phyloP scores from a whole-genome alignment of 2,888 invertebrate genomes.

The Apeira syringaria region DNA sequence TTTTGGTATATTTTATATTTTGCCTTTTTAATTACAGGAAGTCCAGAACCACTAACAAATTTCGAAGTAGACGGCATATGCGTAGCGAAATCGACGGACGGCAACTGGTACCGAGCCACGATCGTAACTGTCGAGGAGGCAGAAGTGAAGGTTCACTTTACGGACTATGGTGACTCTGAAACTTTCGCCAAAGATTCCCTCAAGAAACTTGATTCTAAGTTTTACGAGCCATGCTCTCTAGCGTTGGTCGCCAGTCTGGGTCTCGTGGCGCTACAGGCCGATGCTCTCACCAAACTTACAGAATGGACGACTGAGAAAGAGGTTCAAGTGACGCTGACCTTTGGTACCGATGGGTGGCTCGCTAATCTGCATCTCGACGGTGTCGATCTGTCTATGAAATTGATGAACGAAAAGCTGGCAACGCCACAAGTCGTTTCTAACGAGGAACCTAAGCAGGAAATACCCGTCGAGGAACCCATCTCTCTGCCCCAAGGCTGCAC shows the following conservation, averaged over 20 bases:
- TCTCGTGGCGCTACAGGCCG: constrained; percentile 64
- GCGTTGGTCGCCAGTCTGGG: constrained; percentile 68
- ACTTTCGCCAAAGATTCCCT: constrained; percentile 67
- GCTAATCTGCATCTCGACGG: constrained; percentile 78
- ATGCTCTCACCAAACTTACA: constrained; percentile 54
- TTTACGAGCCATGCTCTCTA: constrained; percentile 66
- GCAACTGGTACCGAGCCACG: constrained; percentile 88
- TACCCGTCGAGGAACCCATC: constrained; percentile 49
- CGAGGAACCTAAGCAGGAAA: constrained; percentile 43
- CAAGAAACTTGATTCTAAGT: constrained; percentile 74
- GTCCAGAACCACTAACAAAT: constrained; percentile 59
- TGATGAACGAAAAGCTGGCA: constrained; percentile 68
- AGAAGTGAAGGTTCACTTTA: constrained; percentile 79
- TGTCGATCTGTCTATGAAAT: constrained; percentile 75
- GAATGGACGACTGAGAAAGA: constrained; percentile 78
- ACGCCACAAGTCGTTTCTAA: constrained; percentile 51
- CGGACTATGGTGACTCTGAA: constrained; percentile 90
- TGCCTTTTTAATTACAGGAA: constrained; percentile 51
- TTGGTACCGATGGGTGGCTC: constrained; percentile 81
- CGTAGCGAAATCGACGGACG: constrained; percentile 85
- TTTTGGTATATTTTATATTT: background rate
- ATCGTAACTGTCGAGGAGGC: constrained; percentile 71
- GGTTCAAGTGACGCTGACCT: constrained; percentile 78
- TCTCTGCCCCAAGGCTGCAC: constrained; percentile 62
- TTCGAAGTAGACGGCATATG: constrained; percentile 82